These are phyloP conservation scores for Pocillopora grandis DNA, from an alignment of 92 coral and sea anemone species.

Conservation along the genomic window DNA sequence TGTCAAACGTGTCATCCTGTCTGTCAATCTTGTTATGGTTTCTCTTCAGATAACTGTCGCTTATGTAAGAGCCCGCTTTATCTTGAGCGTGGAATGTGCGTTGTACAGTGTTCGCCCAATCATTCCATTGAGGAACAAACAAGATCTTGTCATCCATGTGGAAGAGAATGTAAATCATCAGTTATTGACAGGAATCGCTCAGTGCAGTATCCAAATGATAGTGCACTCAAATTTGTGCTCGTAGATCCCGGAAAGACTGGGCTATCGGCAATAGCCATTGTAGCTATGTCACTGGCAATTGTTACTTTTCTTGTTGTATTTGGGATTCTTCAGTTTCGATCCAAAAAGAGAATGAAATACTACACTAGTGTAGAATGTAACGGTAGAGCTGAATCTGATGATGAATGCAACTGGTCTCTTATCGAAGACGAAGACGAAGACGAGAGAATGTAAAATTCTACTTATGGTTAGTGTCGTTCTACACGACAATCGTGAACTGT, in stretches of 20 bases:
- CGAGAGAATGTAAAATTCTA: constrained; percentile 18
- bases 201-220: constrained; percentile 50
- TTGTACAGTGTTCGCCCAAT: constrained; percentile 75
- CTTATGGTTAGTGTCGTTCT: not conserved
- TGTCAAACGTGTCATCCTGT: constrained; percentile 82
- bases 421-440: constrained; percentile 50
- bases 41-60: constrained; percentile 62
- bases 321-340: constrained; percentile 73
- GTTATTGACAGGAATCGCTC: constrained; percentile 70
- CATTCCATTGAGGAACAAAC: constrained; percentile 52
- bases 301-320: constrained; percentile 58
- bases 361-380: constrained; percentile 19
- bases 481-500: too few species aligned
- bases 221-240: constrained; percentile 52
- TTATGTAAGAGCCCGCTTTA: constrained; percentile 67
- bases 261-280: constrained; percentile 44
- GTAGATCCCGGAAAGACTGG: constrained; percentile 58
- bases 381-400: constrained; percentile 10
- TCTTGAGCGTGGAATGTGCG: constrained; percentile 79
- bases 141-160: constrained; percentile 74
- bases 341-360: constrained; percentile 46
- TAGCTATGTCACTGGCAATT: constrained; percentile 51
- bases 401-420: constrained; percentile 36
- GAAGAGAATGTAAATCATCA: constrained; percentile 50
- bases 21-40: constrained; percentile 78